Base-by-base conservation (phyloP, 2,888 invertebrate species). In the Anthoptus insignis region DNA sequence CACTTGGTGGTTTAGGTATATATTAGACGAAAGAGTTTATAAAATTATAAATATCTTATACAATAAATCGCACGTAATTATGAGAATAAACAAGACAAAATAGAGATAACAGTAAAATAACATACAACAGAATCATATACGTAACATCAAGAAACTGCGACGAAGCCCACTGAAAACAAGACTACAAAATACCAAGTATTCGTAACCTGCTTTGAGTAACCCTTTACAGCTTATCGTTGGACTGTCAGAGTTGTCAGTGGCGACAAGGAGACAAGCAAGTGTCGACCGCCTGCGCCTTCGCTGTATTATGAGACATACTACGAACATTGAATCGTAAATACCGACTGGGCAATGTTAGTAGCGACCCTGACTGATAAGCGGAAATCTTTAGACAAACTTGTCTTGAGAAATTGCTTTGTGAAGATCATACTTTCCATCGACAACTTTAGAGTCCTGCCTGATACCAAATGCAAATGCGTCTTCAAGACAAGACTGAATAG, bases 281-380 rank as follows among this genome's bases (percentile, higher is more conserved):
- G 42, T 42, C 42, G 16, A 19, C 42, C 42, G 42, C 42, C 19
- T 19, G 42, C 42, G 19, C 42, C 19, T 42, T 11, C 19, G 16
- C 16, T 16, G 39, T n/a, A 34, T 16, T 39, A 19, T 19, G 19
- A 16, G 39, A 39, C 39, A 16, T 42, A 19, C 11, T 21, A 5
- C 9, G 42, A 42, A 42, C 42, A 42, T 42, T 8, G 19, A 42
- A 11, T 42, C 42, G 42, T 42, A 42, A 42, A 42, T 42, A 42
- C 11, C 9, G 16, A 19, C 42, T 42, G 42, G n/a, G 19, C 19
- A 39, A 16, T 8, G 42, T 42, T 42, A 19, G 42, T 21, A 42
- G 42, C 19, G 16, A 19, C 42, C 42, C 19, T 42, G 3, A n/a
- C n/a, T 37, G 37, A 37, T 42, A 42, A 19, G 3, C n/a, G 14